A percentile compares a stretch with the other conserved stretches of the same genome.
These are phyloP conservation scores for Pristionchus arcanus DNA, from an alignment of 2,888 invertebrate genomes.

Conservation along the genomic window DNA sequence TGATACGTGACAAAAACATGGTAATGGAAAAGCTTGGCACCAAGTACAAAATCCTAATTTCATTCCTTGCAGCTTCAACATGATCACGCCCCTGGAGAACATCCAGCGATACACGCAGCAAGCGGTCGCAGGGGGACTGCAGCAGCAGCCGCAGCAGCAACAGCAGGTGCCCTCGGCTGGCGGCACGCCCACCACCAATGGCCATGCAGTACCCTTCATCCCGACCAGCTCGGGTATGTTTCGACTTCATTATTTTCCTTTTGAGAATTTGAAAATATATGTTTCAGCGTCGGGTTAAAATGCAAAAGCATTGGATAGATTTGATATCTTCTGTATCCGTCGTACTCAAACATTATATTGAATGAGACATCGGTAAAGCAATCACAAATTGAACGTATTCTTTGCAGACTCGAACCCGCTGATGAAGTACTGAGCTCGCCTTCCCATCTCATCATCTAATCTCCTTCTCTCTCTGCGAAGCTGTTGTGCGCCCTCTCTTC, in stretches of 20 bases:
- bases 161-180: not conserved
- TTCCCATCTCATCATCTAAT: not conserved
- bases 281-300: too few relatives aligned
- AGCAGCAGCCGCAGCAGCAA: conserved; percentile 66
- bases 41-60: not conserved
- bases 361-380: too few relatives aligned
- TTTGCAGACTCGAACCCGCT: conserved; percentile 30
- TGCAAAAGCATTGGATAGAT: too few relatives aligned
- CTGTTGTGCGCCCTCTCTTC: not conserved
- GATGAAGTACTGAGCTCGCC: conserved; percentile 15
- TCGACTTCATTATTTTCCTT: not conserved
- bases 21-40: not conserved
- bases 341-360: too few relatives aligned
- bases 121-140: conserved; percentile 59
- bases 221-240: conserved; percentile 2
- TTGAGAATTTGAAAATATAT: too few relatives aligned
- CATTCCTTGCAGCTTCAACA: conserved; percentile 74
- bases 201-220: conserved; percentile 3
- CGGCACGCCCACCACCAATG: conserved; percentile 20
- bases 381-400: not conserved
- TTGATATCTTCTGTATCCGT: too few relatives aligned
- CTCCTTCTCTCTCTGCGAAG: not conserved
- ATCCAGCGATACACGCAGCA: conserved; percentile 74
- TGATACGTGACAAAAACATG: too few relatives aligned
- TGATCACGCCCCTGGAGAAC: conserved; percentile 79